Percentiles rank a stretch among this genome's conserved stretches.
Evolutionary conservation across 2,113 vertebrate genomes (phyloP).

Genomic region (Circaetus gallicus): DNA sequence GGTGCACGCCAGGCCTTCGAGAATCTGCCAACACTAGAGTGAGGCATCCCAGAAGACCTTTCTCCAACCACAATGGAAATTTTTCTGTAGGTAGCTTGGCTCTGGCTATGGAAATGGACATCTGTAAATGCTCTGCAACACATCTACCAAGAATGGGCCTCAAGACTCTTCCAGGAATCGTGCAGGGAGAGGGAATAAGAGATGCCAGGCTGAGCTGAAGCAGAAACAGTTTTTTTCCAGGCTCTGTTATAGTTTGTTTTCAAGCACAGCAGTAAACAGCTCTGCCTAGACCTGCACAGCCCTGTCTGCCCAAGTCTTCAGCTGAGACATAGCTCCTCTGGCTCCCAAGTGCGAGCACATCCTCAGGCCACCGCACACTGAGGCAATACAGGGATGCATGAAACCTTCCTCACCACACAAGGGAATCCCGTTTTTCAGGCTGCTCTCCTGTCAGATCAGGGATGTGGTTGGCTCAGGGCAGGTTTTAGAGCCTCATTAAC

Average conservation of each 20-base stretch:
- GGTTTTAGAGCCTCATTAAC: conserved; percentile 70
- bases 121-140: background rate
- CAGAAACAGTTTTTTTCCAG: background rate
- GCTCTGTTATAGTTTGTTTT: background rate
- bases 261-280: background rate
- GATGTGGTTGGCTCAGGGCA: conserved; percentile 50
- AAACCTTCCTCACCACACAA: conserved; percentile 21
- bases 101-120: background rate
- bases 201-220: background rate
- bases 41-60: background rate
- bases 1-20: background rate
- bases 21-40: background rate
- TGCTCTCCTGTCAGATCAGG: conserved; percentile 35
- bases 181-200: background rate
- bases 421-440: conserved; percentile 63
- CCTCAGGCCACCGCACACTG: background rate
- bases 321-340: background rate
- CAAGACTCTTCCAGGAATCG: conserved; percentile 10
- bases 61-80: background rate
- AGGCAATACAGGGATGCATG: background rate
- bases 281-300: background rate
- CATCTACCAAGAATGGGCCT: background rate
- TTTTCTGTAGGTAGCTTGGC: background rate
- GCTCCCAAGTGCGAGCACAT: conserved; percentile 10
- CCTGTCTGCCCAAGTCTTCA: background rate